Evolutionary conservation across 2,113 vertebrate genomes (phyloP), one percentile per base, ranked within the genome.

Genomic region (Caretta caretta): DNA sequence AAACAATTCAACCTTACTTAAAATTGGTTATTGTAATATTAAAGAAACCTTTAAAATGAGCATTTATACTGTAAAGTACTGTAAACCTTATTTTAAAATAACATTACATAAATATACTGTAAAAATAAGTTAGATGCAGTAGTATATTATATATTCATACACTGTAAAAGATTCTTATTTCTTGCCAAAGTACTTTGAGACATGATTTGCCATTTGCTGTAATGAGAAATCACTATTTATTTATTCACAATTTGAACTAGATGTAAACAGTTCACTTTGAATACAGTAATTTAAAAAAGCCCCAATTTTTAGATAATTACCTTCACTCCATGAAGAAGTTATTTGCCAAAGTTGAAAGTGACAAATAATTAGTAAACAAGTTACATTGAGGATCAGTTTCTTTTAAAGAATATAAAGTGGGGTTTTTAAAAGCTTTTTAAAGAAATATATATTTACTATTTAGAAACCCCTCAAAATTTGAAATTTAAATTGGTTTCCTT

Each of bases 201-300:
- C 69, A 57, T 62, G 89, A 25, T 90, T 78, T 93, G 76, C 25
- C n/a, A 69, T 95, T 87, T 31, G 54, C 88, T 93, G 49, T 86
- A 27, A 83, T 42, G 76, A 94, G 75, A 95, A 96, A 95, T 90
- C 90, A 92, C 92, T 92, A 89, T 89, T 92, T 93, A 96, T 92
- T 93, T 94, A 95, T 80, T 97, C 93, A 95, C 91, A 90, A 86
- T 12, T 92, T 53, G 88, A 94, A 91, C 89, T 96, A 83, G 2
- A 93, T 56, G 14, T 35, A 94, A 94, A 3, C 14, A 13, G 38
- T 72, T 90, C 22, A 89, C 75, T 93, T 84, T 80, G 22, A 95
- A 48, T 78, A 51, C 50, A 88, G 57, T 16, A 84, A 48, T 76
- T 56, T 51, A 13, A 46, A 54, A 48, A 42, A 46, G 31, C 10